These are phyloP conservation scores for Ctenicera cuprea DNA, from an alignment of 2,888 invertebrate species.

Conservation along the genomic window DNA sequence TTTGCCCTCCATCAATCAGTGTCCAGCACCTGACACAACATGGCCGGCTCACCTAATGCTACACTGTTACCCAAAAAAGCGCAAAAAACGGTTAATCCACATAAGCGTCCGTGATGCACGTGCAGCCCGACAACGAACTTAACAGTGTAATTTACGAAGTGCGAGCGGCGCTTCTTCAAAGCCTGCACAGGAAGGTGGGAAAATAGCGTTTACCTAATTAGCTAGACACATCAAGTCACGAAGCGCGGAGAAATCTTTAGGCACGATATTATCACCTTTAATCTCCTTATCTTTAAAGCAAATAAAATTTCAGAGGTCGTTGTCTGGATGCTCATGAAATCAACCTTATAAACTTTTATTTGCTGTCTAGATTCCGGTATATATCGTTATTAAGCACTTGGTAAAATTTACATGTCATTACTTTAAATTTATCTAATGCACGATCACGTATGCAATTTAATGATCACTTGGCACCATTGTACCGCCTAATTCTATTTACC, in stretches of 20 bases:
- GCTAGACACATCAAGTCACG: constrained; percentile 56
- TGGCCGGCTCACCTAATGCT: constrained; percentile 54
- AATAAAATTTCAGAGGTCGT: constrained; percentile 28
- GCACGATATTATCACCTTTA: constrained; percentile 48
- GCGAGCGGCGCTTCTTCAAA: constrained; percentile 48
- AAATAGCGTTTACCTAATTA: constrained; percentile 56
- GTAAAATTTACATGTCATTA: constrained; percentile 30
- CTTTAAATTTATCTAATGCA: constrained; percentile 25
- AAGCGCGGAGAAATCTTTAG: constrained; percentile 41
- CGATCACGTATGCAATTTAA: constrained; percentile 8
- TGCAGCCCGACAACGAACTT: constrained; percentile 19
- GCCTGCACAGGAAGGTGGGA: constrained; percentile 49
- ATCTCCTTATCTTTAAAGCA: constrained; percentile 38
- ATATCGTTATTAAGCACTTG: constrained; percentile 9
- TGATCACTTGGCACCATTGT: neutral
- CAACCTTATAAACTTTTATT: constrained; percentile 10
- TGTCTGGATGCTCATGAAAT: constrained; percentile 9
- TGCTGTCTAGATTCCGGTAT: neutral
- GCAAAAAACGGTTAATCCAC: neutral
- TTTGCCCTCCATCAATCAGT: constrained; percentile 63
- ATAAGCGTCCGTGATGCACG: neutral
- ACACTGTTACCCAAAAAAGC: constrained; percentile 45
- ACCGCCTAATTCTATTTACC: no score
- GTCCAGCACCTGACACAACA: constrained; percentile 62
- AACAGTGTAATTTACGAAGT: constrained; percentile 48